Percentiles rank a stretch among this genome's conserved stretches.
Evolutionary conservation across 2,888 invertebrate species (phyloP).

Genomic region (Drosophila mettleri): DNA sequence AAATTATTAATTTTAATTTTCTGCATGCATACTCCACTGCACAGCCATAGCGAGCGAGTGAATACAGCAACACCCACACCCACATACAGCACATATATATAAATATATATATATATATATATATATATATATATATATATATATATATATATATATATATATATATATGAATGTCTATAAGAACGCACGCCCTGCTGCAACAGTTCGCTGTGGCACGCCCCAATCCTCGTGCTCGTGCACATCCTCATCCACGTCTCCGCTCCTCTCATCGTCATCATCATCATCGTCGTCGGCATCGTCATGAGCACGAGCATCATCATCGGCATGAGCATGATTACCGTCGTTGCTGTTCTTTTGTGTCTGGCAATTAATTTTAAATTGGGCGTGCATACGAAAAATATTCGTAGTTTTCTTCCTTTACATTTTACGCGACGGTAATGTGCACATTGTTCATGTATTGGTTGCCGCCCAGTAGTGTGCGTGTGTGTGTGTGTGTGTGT

Average conservation of each 20-base stretch:
- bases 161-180: not conserved
- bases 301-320: slow-evolving; percentile 9
- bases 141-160: not conserved
- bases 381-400: slow-evolving; percentile 80
- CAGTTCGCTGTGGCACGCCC: slow-evolving; percentile 37
- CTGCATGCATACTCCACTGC: slow-evolving; percentile 81
- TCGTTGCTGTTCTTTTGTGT: slow-evolving; percentile 77
- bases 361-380: slow-evolving; percentile 84
- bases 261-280: slow-evolving; percentile 13
- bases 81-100: not conserved
- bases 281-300: slow-evolving; percentile 14
- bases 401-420: slow-evolving; percentile 75
- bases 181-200: slow-evolving; percentile 49
- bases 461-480: slow-evolving; percentile 28
- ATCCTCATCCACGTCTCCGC: slow-evolving; percentile 10
- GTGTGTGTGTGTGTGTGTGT: slow-evolving; percentile 26
- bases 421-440: slow-evolving; percentile 65
- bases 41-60: slow-evolving; percentile 41
- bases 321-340: slow-evolving; percentile 16
- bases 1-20: slow-evolving; percentile 84
- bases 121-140: not conserved
- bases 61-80: slow-evolving; percentile 27
- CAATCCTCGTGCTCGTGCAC: slow-evolving; percentile 15
- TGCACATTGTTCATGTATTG: slow-evolving; percentile 54
- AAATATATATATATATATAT: not conserved